Evolutionary conservation across 2,113 vertebrate genomes (phyloP), one percentile per base, ranked within the genome.

Genomic region (Monarcha castaneiventris): DNA sequence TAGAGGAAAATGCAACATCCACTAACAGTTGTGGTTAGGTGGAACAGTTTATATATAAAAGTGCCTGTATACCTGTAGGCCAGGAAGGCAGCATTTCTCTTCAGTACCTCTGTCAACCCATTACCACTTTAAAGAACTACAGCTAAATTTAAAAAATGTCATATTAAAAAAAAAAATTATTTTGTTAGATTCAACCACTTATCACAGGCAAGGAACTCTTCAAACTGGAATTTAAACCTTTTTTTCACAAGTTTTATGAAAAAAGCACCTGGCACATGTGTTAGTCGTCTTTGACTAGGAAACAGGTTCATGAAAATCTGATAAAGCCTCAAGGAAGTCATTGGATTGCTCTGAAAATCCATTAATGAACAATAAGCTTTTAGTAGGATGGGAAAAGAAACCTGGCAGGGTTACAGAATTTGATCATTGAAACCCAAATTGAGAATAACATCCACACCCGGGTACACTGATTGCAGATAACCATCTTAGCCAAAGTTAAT

Each of bases 221-320:
- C 61, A 56, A 56, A 56, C 2, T 21, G 10, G 22, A 69, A 78
- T 81, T 72, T 56, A 72, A 7, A 41, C 55, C 17, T 4, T 63
- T 59, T 56, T 55, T n/a, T 19, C 5, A 0, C 21, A 13, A 54
- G 44, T 7, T 17, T 35, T 10, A 30, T 13, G 1, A 37, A 41
- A 55, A 84, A 25, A 68, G 25, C 20, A 35, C 29, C 54, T 51
- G 30, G 35, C 12, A 75, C 8, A 5, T 1, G 4, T 1, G 1
- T n/a, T 46, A 52, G 19, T 1, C 66, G 55, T 18, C 64, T 71
- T 44, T 79, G n/a, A 78, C 29, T 33, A 64, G 26, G 14, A 79
- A 77, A 8, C 0, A 30, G 30, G 69, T 8, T 61, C 6, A 79
- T 35, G 29, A 84, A 87, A 82, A 89, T 23, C 20, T 82, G 52